These are phyloP conservation scores for Proterorhinus semilunaris DNA, from an alignment of 2,113 vertebrate species.

Conservation along the genomic window DNA sequence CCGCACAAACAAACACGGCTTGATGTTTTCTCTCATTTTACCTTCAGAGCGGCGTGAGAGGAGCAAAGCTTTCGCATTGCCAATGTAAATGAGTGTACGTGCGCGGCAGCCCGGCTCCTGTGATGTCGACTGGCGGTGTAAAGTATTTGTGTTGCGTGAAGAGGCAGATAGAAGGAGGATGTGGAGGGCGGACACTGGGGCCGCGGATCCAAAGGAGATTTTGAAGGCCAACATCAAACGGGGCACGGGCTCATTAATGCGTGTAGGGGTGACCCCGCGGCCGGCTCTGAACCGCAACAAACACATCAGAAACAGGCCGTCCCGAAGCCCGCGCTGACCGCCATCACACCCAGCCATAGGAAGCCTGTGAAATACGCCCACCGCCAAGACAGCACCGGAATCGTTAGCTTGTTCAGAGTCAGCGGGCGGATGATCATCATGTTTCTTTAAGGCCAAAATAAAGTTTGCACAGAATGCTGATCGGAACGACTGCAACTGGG, in stretches of 20 bases:
- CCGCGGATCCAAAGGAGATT: conserved; percentile 59
- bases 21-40: conserved; percentile 36
- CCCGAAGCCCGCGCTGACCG: conserved; percentile 51
- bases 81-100: conserved; percentile 41
- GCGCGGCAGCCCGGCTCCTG: conserved; percentile 26
- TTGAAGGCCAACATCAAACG: conserved; percentile 73
- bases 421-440: conserved; percentile 40
- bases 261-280: conserved; percentile 57
- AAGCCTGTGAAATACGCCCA: conserved; percentile 48
- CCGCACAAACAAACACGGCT: conserved; percentile 13
- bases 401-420: conserved; percentile 48
- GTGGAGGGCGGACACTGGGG: conserved; percentile 39
- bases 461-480: background rate
- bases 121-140: conserved; percentile 35
- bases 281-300: conserved; percentile 44
- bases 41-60: conserved; percentile 31
- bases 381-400: conserved; percentile 35
- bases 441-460: background rate
- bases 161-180: conserved; percentile 18
- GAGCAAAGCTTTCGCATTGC: conserved; percentile 34
- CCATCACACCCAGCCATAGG: conserved; percentile 39
- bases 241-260: conserved; percentile 67
- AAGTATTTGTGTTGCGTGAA: conserved; percentile 26
- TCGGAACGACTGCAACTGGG: background rate
- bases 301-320: conserved; percentile 55